Conservation (phyloP, 2,797 vertebrate genomes). For the Botia kubotai region DNA sequence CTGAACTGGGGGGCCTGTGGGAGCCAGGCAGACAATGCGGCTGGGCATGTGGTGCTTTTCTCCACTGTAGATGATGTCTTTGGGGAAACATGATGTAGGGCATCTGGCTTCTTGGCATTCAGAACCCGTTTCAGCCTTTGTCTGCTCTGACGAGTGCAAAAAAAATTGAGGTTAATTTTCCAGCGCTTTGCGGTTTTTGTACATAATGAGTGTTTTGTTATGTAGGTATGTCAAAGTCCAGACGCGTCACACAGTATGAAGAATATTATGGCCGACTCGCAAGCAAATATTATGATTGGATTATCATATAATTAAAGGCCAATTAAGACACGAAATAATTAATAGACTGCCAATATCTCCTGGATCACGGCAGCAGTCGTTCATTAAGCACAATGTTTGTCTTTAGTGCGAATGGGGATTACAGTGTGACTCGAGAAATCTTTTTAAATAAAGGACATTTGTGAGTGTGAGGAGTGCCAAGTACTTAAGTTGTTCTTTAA, state of each 20-base stretch:
- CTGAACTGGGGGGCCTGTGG: constrained; percentile 51
- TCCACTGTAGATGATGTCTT: constrained; percentile 55
- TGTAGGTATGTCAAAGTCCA: constrained; percentile 54
- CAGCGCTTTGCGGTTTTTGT: constrained; percentile 54
- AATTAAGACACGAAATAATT: constrained; percentile 49
- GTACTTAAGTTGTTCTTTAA: constrained; percentile 67
- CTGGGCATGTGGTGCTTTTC: constrained; percentile 56
- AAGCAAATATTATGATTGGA: constrained; percentile 53
- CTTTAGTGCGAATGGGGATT: constrained; percentile 27
- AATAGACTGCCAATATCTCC: constrained; percentile 41
- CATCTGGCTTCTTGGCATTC: constrained; percentile 62
- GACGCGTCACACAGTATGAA: constrained; percentile 29
- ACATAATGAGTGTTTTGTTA: constrained; percentile 60
- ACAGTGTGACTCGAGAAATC: constrained; percentile 17
- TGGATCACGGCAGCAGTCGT: constrained; percentile 16
- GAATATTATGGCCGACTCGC: constrained; percentile 39
- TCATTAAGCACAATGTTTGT: constrained; percentile 24
- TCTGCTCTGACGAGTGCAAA: constrained; percentile 41
- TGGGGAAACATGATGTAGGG: constrained; percentile 58
- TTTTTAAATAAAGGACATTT: constrained; percentile 6
- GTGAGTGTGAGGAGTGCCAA: constrained; percentile 31
- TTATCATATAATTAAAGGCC: constrained; percentile 55
- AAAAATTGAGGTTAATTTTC: constrained; percentile 59
- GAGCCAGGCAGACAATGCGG: constrained; percentile 50
- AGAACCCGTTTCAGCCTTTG: constrained; percentile 53